Base-by-base conservation (phyloP, 2,888 invertebrate genomes). In the Troides helena region DNA sequence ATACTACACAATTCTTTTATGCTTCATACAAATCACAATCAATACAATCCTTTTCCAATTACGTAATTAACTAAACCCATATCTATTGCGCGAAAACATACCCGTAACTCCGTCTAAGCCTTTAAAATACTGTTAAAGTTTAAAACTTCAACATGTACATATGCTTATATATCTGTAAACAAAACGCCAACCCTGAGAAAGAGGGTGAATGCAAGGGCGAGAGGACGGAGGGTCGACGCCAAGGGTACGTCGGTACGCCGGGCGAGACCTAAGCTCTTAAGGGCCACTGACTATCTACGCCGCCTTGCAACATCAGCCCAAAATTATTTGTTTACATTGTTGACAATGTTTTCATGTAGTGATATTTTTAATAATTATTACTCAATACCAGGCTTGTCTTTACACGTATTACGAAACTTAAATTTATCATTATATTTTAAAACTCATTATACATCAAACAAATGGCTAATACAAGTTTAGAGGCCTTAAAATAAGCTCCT, bases 211-310 rank as follows among this genome's bases (percentile, higher is more conserved):
- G 83, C 85, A 87, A 88, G 87, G 88, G 79, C 86, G 85, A 74
- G 77, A 80, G 86, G 86, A 84, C 87, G 78, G 81, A 76, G 85
- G 89, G 87, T 83, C 85, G 84, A 70, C 62, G 77, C 84, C 88
- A 89, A 89, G 90, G 90, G 89, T 87, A 87, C 80, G 69, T 58
- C 61, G 73, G 82, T 87, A 80, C 82, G 74, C 74, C 74, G 65
- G 67, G 67, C 60, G 74, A 70, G 73, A 71, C 72, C 70, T 72
- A 23, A 66, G 68, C 68, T 62, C 68, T 62, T 62, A 66, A 63
- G 71, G 70, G 70, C 70, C 67, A 67, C 70, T 67, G 70, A 67
- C 67, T 70, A 67, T 66, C 61, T 67, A 71, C 71, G 70, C 53
- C 56, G 65, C 46, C 36, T 58, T 43, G 39, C 59, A 53, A 58